Evolutionary conservation across 2,888 invertebrate genomes (phyloP).

Genomic region (Aspidiotus rigidus): DNA sequence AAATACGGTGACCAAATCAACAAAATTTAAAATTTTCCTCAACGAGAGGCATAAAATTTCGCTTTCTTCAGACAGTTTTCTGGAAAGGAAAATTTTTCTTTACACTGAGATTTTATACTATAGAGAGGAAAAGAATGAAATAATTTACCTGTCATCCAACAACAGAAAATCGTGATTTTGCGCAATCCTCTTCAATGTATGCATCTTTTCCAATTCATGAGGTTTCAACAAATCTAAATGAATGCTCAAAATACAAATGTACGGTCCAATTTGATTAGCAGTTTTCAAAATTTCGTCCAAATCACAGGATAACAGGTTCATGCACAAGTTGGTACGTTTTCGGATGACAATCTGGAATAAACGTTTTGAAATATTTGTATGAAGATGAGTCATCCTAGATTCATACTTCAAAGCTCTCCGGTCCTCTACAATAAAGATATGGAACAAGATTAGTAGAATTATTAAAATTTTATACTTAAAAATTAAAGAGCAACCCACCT

Average conservation of each 20-base stretch:
- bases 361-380: slow-evolving; percentile 8
- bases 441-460: not conserved
- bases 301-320: not conserved
- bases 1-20: slow-evolving; percentile 19
- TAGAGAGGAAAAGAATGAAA: not conserved
- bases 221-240: slow-evolving; percentile 1
- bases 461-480: not conserved
- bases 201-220: not conserved
- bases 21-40: not conserved
- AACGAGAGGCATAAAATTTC: not conserved
- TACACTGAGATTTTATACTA: not conserved
- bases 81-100: not conserved
- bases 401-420: slow-evolving; percentile 12
- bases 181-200: not conserved
- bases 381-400: not conserved
- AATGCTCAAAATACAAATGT: slow-evolving; percentile 15
- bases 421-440: not conserved
- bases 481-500: slow-evolving; percentile 3
- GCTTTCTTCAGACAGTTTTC: slow-evolving; percentile 20
- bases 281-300: slow-evolving; percentile 1
- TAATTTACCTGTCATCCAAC: slow-evolving; percentile 18
- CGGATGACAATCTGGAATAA: slow-evolving; percentile 12
- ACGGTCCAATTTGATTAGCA: slow-evolving; percentile 25
- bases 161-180: slow-evolving; percentile 9
- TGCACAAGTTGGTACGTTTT: slow-evolving; percentile 21